A percentile compares a stretch with the other conserved stretches of the same genome.
phyloP scores from a whole-genome alignment of 1,140 invertebrate genomes.

The Carposina sasakii region DNA sequence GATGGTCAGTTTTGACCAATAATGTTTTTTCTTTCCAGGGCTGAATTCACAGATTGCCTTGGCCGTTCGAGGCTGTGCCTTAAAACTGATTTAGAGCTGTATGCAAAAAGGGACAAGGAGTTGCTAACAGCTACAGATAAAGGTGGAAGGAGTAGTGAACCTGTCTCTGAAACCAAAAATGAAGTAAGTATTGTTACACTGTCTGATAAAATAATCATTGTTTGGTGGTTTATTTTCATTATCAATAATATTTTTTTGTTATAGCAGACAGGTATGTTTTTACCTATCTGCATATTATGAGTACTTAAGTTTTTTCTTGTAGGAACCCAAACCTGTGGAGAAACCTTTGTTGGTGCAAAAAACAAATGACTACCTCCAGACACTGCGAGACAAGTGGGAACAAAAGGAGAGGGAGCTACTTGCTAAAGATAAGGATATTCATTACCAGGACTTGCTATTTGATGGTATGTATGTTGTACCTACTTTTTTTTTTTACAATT shows the following conservation, averaged over 20 bases:
- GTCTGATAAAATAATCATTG: no score
- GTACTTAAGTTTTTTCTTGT: slow-evolving; percentile 1
- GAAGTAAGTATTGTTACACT: slow-evolving; percentile 16
- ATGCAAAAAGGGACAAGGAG: slow-evolving; percentile 79
- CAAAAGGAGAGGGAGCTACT: slow-evolving; percentile 75
- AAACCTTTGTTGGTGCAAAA: slow-evolving; percentile 55
- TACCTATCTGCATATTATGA: background rate
- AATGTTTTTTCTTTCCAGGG: slow-evolving; percentile 71
- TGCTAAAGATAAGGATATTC: slow-evolving; percentile 79
- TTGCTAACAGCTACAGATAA: slow-evolving; percentile 43
- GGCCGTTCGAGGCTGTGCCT: slow-evolving; percentile 89
- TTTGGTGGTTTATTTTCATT: no score
- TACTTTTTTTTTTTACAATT: slow-evolving; percentile 8
- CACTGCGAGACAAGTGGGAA: slow-evolving; percentile 78
- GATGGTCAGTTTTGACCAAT: no score
- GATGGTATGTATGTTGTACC: slow-evolving; percentile 74
- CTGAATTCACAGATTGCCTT: slow-evolving; percentile 91
- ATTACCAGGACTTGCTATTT: slow-evolving; percentile 92
- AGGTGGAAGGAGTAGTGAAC: slow-evolving; percentile 17
- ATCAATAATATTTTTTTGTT: no score
- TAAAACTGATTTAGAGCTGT: slow-evolving; percentile 81
- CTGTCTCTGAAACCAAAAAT: slow-evolving; percentile 2
- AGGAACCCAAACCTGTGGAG: slow-evolving; percentile 24
- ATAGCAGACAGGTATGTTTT: slow-evolving; percentile 9
- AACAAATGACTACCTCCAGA: slow-evolving; percentile 74